A percentile compares a stretch with the other conserved stretches of the same genome.
phyloP scores from a whole-genome alignment of 2,888 invertebrate genomes.

The Abrostola tripartita region DNA sequence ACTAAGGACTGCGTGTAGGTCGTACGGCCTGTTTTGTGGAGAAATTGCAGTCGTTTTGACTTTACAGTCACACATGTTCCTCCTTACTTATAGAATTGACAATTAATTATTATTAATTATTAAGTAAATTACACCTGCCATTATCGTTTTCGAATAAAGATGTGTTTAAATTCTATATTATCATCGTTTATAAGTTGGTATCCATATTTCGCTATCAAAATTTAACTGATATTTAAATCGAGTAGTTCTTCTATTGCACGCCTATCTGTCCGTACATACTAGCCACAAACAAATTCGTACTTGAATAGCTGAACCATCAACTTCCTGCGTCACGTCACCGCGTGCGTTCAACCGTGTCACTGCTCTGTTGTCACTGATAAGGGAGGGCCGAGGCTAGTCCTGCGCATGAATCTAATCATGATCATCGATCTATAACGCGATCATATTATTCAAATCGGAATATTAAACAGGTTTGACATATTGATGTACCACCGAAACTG shows the following conservation, averaged over 20 bases:
- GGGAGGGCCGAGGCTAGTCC: constrained; percentile 64
- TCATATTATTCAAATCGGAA: constrained; percentile 28
- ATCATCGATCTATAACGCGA: constrained; percentile 43
- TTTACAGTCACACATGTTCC: too few relatives aligned
- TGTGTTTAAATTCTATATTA: too few relatives aligned
- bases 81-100: too few relatives aligned
- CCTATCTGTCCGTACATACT: constrained; percentile 42
- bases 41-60: too few relatives aligned
- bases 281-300: constrained; percentile 63
- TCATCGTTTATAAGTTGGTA: too few relatives aligned
- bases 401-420: constrained; percentile 60
- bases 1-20: too few relatives aligned
- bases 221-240: not conserved
- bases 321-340: constrained; percentile 65
- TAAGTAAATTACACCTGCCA: too few relatives aligned
- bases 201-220: too few relatives aligned
- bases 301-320: constrained; percentile 63
- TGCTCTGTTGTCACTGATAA: constrained; percentile 71
- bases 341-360: constrained; percentile 64
- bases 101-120: too few relatives aligned
- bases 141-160: too few relatives aligned
- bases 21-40: too few relatives aligned
- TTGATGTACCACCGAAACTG: constrained; percentile 11
- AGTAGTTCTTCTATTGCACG: constrained; percentile 6
- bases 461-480: constrained; percentile 21